Evolutionary conservation across 2,888 invertebrate species (phyloP).

Genomic region (Antheraea assamensis): DNA sequence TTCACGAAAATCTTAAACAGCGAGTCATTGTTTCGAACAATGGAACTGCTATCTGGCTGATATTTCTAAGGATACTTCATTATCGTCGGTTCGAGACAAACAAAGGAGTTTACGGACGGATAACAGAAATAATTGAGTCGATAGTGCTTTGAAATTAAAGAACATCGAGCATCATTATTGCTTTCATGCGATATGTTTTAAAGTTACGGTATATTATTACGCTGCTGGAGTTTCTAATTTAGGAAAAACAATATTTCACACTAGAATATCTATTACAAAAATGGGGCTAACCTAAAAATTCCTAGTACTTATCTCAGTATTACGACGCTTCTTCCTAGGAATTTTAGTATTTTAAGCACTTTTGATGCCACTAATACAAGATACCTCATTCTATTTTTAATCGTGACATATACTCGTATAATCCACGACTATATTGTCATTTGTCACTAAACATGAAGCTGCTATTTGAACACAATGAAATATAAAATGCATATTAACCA

Average conservation of each 20-base stretch:
- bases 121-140: conserved; percentile 42
- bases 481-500: background rate
- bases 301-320: background rate
- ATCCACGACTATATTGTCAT: background rate
- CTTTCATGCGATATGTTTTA: conserved; percentile 1
- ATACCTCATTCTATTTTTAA: too few species aligned
- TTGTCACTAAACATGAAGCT: background rate
- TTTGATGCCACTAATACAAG: too few species aligned
- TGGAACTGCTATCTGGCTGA: conserved; percentile 30
- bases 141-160: conserved; percentile 30
- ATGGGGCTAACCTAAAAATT: background rate
- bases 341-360: too few species aligned
- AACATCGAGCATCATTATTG: background rate
- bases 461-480: background rate
- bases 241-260: background rate
- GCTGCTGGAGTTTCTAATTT: background rate
- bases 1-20: conserved; percentile 33
- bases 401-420: too few species aligned
- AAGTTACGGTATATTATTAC: background rate
- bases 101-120: conserved; percentile 35
- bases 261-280: background rate
- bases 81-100: conserved; percentile 33
- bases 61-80: conserved; percentile 41
- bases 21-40: conserved; percentile 36
- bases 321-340: too few species aligned